phyloP scores from a whole-genome alignment of 1,140 invertebrate genomes.

The Leptinotarsa undecemlineata region DNA sequence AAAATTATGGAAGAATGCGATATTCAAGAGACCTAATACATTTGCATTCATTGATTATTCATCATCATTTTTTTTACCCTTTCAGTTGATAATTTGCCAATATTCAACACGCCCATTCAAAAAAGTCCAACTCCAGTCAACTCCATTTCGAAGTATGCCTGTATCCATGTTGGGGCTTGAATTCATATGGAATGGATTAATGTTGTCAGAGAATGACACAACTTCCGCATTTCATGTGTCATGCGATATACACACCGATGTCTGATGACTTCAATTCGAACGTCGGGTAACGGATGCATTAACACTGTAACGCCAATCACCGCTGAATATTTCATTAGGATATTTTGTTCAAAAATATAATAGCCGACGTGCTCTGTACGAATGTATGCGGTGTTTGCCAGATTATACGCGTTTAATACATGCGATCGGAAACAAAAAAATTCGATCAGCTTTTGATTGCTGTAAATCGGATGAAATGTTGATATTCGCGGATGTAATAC shows the following conservation, averaged over 20 bases:
- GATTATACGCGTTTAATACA: slow-evolving; percentile 1
- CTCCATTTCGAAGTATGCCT: background rate
- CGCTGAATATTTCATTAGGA: slow-evolving; percentile 2
- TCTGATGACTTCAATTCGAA: slow-evolving; percentile 3
- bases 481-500: background rate
- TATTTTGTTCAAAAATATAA: background rate
- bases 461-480: slow-evolving; percentile 3
- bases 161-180: background rate
- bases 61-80: too few relatives aligned
- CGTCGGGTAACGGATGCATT: slow-evolving; percentile 7
- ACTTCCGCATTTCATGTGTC: slow-evolving; percentile 3
- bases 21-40: too few relatives aligned
- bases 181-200: background rate
- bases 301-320: slow-evolving; percentile 2
- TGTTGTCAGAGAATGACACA: background rate
- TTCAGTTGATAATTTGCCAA: too few relatives aligned
- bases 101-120: too few relatives aligned
- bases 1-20: too few relatives aligned
- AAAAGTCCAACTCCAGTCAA: background rate
- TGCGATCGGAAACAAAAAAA: slow-evolving; percentile 1
- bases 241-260: background rate
- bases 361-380: background rate
- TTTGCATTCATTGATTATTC: too few relatives aligned
- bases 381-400: background rate
- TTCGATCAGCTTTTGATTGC: background rate